Base-by-base conservation (phyloP, 2,797 vertebrate species). In the Erpetoichthys calabaricus region DNA sequence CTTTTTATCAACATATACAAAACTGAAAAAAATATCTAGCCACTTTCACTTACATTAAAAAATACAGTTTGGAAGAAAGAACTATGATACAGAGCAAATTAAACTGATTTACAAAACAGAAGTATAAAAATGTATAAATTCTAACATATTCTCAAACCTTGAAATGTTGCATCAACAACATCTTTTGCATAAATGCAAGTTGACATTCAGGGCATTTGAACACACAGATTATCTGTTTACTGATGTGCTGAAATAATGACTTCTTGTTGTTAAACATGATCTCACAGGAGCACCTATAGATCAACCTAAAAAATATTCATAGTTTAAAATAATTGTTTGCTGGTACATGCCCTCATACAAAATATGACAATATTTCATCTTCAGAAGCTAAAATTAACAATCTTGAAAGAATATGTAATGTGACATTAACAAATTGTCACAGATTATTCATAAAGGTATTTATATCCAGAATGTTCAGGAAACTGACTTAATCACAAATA, bases 131-230 rank as follows among this genome's bases (percentile, higher is more conserved):
- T n/a, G 50, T 62, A 68, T 64, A 65, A 41, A 65, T 66, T n/a
- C 45, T 45, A 60, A 58, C 61, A 64, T 25, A 25, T 25, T 25
- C 88, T 61, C 88, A 62, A 68, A 98, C 95, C 93, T 96, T 97
- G 65, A 95, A 93, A 0, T 98, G 95, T 55, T 92, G 88, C 84
- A 95, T 88, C 60, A 98, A 70, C 66, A 88, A 80, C 7, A 88
- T 86, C 69, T 98, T 98, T 75, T 96, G 91, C 72, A 86, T 83
- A 64, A 92, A 98, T 43, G 95, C 80, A 1, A 89, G 82, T 44
- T 89, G 84, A 72, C 95, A 98, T 70, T 92, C 90, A 0, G 94
- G 92, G 79, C 95, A 98, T 75, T 95, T 98, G 71, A 97, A 98
- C 8, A 97, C 87, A 62, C 85, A 89, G 9, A 85, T 87, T 51